Evolutionary conservation across 2,888 invertebrate species (phyloP), one percentile per base, ranked within the genome.

Genomic region (Lepidocyrtinus sp.): DNA sequence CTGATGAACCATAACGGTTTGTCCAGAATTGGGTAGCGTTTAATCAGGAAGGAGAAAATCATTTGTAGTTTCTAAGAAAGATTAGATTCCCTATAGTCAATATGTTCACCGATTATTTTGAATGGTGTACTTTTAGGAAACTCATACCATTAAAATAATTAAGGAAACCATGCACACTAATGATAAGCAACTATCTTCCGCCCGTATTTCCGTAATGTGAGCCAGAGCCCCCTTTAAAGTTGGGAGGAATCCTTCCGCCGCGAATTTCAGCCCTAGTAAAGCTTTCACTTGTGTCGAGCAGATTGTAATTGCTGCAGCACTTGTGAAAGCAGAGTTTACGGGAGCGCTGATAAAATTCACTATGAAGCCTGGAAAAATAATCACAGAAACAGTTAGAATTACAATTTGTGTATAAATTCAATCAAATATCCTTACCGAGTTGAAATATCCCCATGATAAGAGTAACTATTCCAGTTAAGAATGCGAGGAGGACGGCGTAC

Each of bases 1-100:
- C 93, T 92, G 61, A 94, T 89, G 87, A 94, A 91, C 93, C 94
- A 94, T 67, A 94, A 90, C 61, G 90, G 88, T 87, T 93, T 92
- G 61, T 91, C 89, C 19, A 91, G 82, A n/a, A 89, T 59, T 7
- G 82, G 73, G 1, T 45, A 61, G 0, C 82, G 74, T 55, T 79
- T 79, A n/a, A 75, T 74, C 17, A 81, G 15, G 36, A 59, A 82
- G 55, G 75, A 74, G 36, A 81, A 75, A n/a, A 86, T 82, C 15
- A 82, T 9, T 69, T 86, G 85, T 0, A 86, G 79, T 84, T 86
- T 86, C 86, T 85, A 64, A 7, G 64, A 65, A 79, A 2, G 46
- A 67, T n/a, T 17, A 36, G 17, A 12, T 67, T 36, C 27, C 2
- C 2, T n/a, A 67, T n/a, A 25, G 25, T 15, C 36, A 27, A 9